These are phyloP conservation scores for Gavialis gangeticus DNA, from an alignment of 2,113 vertebrate species.

Conservation along the genomic window DNA sequence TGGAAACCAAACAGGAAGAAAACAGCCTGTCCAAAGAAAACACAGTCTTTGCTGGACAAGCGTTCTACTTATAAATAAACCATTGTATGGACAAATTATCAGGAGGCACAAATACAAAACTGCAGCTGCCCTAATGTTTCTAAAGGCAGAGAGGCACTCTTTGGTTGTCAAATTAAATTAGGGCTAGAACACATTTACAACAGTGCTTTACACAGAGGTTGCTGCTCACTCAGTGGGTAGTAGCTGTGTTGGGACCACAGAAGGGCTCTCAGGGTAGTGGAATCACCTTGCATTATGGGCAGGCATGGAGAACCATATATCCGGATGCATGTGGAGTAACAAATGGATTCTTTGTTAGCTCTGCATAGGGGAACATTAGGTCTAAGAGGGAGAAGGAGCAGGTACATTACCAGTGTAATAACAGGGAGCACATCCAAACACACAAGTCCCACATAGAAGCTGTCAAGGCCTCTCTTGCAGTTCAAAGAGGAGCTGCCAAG, in stretches of 20 bases:
- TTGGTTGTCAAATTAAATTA: not conserved
- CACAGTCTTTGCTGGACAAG: conserved; percentile 30
- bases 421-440: not conserved
- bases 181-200: conserved; percentile 53
- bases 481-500: not conserved
- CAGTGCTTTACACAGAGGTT: conserved; percentile 10
- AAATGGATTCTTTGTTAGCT: not conserved
- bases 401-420: not conserved
- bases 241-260: accelerated
- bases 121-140: not conserved
- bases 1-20: conserved; percentile 57
- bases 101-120: conserved; percentile 11
- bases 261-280: not conserved
- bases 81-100: not conserved
- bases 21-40: conserved; percentile 48
- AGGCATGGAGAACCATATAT: not conserved
- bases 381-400: not conserved
- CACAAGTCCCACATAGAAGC: not conserved
- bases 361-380: not conserved
- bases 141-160: conserved; percentile 27
- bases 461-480: not conserved
- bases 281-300: not conserved
- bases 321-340: not conserved
- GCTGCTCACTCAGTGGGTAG: accelerated
- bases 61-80: not conserved